Evolutionary conservation across 2,113 vertebrate genomes (phyloP).

Genomic region (Deroptyus accipitrinus): DNA sequence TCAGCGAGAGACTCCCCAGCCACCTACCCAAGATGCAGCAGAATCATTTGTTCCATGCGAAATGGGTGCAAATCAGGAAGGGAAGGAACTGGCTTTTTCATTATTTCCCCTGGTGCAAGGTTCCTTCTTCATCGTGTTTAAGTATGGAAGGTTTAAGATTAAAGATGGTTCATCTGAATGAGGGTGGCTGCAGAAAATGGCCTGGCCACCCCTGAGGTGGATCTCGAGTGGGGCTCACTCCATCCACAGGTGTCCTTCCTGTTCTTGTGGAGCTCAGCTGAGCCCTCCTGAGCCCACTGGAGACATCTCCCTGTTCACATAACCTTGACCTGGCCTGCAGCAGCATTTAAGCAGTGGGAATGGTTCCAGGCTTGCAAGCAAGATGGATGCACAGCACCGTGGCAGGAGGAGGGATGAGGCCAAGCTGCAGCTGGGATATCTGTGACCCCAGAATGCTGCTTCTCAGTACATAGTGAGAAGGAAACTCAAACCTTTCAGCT

Average conservation of each 20-base stretch:
- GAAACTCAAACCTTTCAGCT: neutral
- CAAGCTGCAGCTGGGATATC: neutral
- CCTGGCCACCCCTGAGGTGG: neutral
- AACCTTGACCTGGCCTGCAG: neutral
- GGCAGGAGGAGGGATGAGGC: neutral
- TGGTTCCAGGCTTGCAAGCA: accelerated
- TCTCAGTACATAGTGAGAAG: neutral
- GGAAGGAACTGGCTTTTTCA: neutral
- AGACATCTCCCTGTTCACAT: neutral
- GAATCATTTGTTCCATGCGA: accelerated
- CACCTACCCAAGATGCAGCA: accelerated
- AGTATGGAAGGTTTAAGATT: neutral
- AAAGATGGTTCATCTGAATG: neutral
- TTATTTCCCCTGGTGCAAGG: neutral
- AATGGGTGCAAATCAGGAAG: neutral
- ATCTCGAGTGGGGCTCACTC: neutral
- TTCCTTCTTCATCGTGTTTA: neutral
- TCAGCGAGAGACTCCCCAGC: accelerated
- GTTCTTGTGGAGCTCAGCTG: neutral
- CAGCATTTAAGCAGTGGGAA: accelerated
- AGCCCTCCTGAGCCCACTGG: neutral
- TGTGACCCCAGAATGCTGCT: neutral
- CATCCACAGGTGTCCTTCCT: accelerated
- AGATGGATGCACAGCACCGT: accelerated
- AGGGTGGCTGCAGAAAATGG: neutral